Conservation (phyloP, 64 coral and sea anemone genomes). For the Trachythela sp. region DNA sequence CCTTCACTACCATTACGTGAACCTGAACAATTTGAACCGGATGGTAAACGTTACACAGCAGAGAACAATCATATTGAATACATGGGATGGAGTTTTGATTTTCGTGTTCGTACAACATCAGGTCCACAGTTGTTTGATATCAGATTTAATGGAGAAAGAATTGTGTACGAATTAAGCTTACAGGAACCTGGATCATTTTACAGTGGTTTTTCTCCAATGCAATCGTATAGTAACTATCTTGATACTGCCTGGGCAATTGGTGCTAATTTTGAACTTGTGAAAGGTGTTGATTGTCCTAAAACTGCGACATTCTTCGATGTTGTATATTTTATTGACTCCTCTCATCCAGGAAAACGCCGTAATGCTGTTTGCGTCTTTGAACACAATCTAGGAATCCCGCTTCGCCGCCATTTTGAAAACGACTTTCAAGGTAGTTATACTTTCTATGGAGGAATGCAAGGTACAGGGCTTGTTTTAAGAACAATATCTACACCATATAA, state of each 20-base stretch:
- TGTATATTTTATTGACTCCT: constrained; percentile 2
- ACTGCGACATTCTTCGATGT: constrained; percentile 60
- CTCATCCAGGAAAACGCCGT: neutral
- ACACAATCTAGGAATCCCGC: constrained; percentile 52
- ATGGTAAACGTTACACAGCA: constrained; percentile 77
- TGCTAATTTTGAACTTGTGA: constrained; percentile 54
- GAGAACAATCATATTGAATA: constrained; percentile 70
- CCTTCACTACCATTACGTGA: constrained; percentile 48
- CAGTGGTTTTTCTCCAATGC: constrained; percentile 49
- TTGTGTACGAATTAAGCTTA: constrained; percentile 80
- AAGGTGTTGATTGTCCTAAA: constrained; percentile 61
- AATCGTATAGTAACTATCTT: constrained; percentile 42
- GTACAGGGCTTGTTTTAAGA: constrained; percentile 43
- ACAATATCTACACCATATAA: constrained; percentile 53
- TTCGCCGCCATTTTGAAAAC: constrained; percentile 69
- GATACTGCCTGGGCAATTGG: constrained; percentile 58
- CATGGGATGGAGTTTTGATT: constrained; percentile 84
- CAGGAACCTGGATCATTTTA: constrained; percentile 70
- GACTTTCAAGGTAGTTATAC: constrained; percentile 53
- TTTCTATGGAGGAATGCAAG: constrained; percentile 67
- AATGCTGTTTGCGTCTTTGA: constrained; percentile 78
- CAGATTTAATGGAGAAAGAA: constrained; percentile 61
- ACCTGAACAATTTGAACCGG: constrained; percentile 63
- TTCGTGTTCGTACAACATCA: constrained; percentile 44
- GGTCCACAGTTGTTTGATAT: constrained; percentile 78